phyloP scores from a whole-genome alignment of 2,113 vertebrate genomes.

The Ochotona curzoniae region DNA sequence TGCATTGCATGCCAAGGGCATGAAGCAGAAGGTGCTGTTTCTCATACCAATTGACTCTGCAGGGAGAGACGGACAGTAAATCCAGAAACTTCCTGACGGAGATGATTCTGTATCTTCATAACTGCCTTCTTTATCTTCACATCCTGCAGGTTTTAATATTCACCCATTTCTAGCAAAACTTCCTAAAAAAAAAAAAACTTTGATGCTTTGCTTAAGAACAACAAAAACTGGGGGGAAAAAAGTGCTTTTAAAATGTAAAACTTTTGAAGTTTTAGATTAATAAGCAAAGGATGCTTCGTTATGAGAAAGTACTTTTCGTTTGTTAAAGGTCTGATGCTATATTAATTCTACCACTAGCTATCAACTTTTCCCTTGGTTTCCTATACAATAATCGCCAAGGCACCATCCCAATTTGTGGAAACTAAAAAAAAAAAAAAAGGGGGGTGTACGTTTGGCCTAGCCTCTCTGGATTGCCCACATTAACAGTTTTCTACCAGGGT shows the following conservation, averaged over 20 bases:
- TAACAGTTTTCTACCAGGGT: too few relatives aligned
- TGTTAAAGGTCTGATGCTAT: background rate
- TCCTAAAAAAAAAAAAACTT: background rate
- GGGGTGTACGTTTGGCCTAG: too few relatives aligned
- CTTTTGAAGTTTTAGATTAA: conserved; percentile 40
- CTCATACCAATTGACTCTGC: background rate
- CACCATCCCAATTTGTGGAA: background rate
- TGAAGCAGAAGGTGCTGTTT: background rate
- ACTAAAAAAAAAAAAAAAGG: background rate
- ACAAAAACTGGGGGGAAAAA: conserved; percentile 8
- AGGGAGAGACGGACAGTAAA: background rate
- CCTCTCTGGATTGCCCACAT: too few relatives aligned
- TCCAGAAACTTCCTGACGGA: background rate
- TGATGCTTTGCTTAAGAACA: conserved; percentile 31
- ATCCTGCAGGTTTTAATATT: background rate
- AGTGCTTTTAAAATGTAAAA: conserved; percentile 14
- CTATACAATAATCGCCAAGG: background rate
- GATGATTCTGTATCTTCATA: background rate
- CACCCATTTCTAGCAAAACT: background rate
- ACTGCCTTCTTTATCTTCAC: background rate
- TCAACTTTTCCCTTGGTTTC: background rate
- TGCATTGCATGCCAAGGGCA: background rate
- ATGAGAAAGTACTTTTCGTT: conserved; percentile 1
- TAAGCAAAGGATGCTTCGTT: background rate
- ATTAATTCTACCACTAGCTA: background rate